Conservation (phyloP, 1,140 invertebrate species). For the Phymorhynchus buccinoides region DNA sequence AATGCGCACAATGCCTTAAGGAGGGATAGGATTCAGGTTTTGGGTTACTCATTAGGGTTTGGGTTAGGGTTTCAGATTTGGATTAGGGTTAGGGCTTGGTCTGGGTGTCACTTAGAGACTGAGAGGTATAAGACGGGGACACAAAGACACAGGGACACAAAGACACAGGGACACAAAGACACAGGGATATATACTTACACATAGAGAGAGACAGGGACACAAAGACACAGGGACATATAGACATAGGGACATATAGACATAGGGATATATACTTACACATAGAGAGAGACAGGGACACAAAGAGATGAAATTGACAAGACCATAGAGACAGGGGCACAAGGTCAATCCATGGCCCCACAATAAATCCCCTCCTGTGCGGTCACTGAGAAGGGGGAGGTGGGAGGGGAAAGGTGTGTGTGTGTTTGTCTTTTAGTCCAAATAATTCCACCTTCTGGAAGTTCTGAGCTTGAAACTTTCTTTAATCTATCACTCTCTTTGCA, state of each 20-base stretch:
- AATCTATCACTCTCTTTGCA: too few relatives aligned
- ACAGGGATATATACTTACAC: neutral
- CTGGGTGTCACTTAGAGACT: too few relatives aligned
- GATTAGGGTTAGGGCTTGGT: too few relatives aligned
- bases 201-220: neutral
- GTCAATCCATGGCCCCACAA: too few relatives aligned
- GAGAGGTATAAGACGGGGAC: neutral
- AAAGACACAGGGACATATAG: neutral
- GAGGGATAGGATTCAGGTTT: too few relatives aligned
- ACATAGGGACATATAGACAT: conserved; percentile 13
- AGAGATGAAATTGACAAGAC: neutral
- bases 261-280: conserved; percentile 4
- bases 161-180: neutral
- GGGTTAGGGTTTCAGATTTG: too few relatives aligned
- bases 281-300: neutral
- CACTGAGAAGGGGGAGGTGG: neutral
- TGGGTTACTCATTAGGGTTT: too few relatives aligned
- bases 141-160: neutral
- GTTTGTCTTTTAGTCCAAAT: too few relatives aligned
- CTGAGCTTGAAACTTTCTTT: too few relatives aligned
- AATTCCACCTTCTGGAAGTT: too few relatives aligned
- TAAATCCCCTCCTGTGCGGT: neutral
- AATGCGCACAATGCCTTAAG: too few relatives aligned
- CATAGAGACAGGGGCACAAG: neutral
- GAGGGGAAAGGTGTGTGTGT: too few relatives aligned